Evolutionary conservation across 2,888 invertebrate species (phyloP).

Genomic region (Oscheius sp.): DNA sequence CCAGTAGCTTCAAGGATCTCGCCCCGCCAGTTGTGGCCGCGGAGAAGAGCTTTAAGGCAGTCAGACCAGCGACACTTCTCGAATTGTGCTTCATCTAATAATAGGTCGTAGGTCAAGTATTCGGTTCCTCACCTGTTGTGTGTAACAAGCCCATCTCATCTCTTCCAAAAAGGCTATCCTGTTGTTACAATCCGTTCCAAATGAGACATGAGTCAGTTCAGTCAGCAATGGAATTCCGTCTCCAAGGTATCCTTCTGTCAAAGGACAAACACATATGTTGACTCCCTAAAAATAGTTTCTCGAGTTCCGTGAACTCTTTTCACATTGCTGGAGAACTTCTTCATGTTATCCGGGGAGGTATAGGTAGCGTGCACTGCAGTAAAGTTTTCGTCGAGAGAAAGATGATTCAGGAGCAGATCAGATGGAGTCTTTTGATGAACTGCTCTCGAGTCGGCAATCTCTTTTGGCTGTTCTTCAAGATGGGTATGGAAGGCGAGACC

Average conservation of each 20-base stretch:
- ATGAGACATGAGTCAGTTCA: slow-evolving; percentile 54
- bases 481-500: slow-evolving; percentile 71
- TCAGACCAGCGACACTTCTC: slow-evolving; percentile 60
- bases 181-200: slow-evolving; percentile 73
- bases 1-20: slow-evolving; percentile 55
- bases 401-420: slow-evolving; percentile 51
- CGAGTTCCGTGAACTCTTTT: background rate
- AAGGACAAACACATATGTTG: slow-evolving; percentile 69
- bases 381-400: slow-evolving; percentile 47
- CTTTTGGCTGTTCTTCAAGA: slow-evolving; percentile 72
- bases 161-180: slow-evolving; percentile 70
- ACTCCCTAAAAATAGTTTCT: slow-evolving; percentile 40
- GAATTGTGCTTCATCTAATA: slow-evolving; percentile 65
- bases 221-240: slow-evolving; percentile 67
- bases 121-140: slow-evolving; percentile 64
- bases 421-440: slow-evolving; percentile 43
- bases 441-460: slow-evolving; percentile 60
- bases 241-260: slow-evolving; percentile 72
- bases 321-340: slow-evolving; percentile 44
- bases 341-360: slow-evolving; percentile 57
- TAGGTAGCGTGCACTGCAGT: slow-evolving; percentile 71
- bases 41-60: slow-evolving; percentile 58
- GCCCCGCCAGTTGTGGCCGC: slow-evolving; percentile 68
- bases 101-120: too few species aligned
- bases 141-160: slow-evolving; percentile 71